A percentile compares a stretch with the other conserved stretches of the same genome.
These are phyloP conservation scores for Alviniconcha marisindica DNA, from an alignment of 1,140 invertebrate species.

Conservation along the genomic window DNA sequence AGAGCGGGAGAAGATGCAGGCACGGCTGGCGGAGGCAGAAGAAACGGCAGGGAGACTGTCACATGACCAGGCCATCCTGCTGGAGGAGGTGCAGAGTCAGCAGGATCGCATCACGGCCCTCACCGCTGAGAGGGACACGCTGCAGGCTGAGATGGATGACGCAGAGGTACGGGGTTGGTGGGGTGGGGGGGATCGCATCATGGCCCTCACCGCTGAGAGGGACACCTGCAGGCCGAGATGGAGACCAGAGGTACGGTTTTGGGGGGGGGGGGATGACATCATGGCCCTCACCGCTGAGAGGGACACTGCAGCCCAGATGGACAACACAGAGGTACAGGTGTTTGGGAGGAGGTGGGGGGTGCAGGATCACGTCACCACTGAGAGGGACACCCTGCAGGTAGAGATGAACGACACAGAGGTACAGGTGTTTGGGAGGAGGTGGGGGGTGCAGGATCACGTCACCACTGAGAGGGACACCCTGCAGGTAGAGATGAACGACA, in stretches of 20 bases:
- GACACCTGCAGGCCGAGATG: slow-evolving; percentile 55
- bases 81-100: slow-evolving; percentile 69
- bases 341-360: too few relatives aligned
- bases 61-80: slow-evolving; percentile 65
- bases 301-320: slow-evolving; percentile 53
- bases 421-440: not conserved
- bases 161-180: not conserved
- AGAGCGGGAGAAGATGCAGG: slow-evolving; percentile 61
- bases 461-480: slow-evolving; percentile 58
- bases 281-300: slow-evolving; percentile 51
- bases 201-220: slow-evolving; percentile 50
- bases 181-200: slow-evolving; percentile 51
- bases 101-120: slow-evolving; percentile 53
- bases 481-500: slow-evolving; percentile 44
- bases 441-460: slow-evolving; percentile 48
- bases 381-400: slow-evolving; percentile 60
- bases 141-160: slow-evolving; percentile 47
- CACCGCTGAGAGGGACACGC: slow-evolving; percentile 55
- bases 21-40: slow-evolving; percentile 53
- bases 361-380: slow-evolving; percentile 52
- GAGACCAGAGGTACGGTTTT: slow-evolving; percentile 9
- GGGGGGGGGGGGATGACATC: slow-evolving; percentile 48
- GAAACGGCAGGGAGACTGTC: slow-evolving; percentile 51
- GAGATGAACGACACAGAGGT: slow-evolving; percentile 21
- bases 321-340: not conserved